Conservation (phyloP, 2,797 vertebrate species). For the Eidolon dupreanum region DNA sequence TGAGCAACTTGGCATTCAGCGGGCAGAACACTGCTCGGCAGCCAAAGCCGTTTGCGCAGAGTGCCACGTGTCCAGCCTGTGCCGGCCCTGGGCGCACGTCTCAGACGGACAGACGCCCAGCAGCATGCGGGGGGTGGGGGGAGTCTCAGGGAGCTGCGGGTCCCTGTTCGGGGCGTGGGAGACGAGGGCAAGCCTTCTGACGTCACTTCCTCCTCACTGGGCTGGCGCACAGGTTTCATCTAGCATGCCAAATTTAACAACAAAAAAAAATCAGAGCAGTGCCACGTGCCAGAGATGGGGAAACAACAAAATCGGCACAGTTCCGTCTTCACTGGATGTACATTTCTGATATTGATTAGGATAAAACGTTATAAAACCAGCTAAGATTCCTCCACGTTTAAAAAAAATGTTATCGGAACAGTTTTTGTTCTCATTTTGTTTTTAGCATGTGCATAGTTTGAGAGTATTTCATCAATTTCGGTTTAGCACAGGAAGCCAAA, state of each 20-base stretch:
- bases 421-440: not conserved
- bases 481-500: not conserved
- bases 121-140: too few species aligned
- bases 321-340: slow-evolving; percentile 24
- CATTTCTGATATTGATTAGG: slow-evolving; percentile 46
- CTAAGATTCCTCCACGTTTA: not conserved
- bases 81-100: not conserved
- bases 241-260: not conserved
- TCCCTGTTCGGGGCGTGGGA: slow-evolving; percentile 33
- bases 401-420: not conserved
- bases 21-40: not conserved
- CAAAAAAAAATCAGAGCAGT: not conserved
- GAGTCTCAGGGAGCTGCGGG: not conserved
- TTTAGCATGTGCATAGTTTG: not conserved
- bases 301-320: slow-evolving; percentile 24
- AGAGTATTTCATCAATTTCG: slow-evolving; percentile 26
- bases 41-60: not conserved
- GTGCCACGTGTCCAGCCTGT: not conserved
- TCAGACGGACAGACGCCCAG: slow-evolving; percentile 28
- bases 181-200: slow-evolving; percentile 33
- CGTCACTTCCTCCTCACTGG: slow-evolving; percentile 27
- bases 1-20: not conserved
- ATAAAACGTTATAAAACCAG: slow-evolving; percentile 8
- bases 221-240: slow-evolving; percentile 25
- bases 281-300: slow-evolving; percentile 24